These are phyloP conservation scores for Ciconia stormi DNA, from an alignment of 2,113 vertebrate species.

Conservation along the genomic window DNA sequence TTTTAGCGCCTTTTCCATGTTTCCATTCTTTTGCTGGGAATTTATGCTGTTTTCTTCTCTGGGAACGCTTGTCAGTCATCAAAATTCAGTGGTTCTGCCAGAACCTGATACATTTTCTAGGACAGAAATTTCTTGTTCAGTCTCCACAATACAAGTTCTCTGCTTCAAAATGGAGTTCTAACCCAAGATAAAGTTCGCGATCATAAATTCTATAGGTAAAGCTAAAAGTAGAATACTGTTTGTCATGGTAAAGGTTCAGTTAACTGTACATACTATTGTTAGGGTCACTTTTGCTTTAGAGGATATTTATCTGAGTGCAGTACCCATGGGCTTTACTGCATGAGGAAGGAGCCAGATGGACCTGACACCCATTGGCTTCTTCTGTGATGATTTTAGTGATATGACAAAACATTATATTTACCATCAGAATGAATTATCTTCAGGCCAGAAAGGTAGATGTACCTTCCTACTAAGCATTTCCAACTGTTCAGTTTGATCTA, in stretches of 20 bases:
- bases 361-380: background rate
- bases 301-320: background rate
- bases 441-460: background rate
- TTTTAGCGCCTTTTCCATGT: background rate
- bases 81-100: slow-evolving; percentile 2
- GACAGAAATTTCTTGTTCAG: background rate
- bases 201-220: background rate
- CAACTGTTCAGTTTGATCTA: background rate
- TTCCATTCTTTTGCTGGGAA: background rate
- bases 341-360: background rate
- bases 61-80: background rate
- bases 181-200: background rate
- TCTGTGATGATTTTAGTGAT: background rate
- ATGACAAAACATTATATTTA: background rate
- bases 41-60: background rate
- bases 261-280: background rate
- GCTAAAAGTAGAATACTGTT: background rate
- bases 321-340: background rate
- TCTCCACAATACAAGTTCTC: background rate
- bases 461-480: background rate
- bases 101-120: background rate
- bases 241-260: background rate
- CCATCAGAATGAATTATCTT: background rate
- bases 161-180: background rate
- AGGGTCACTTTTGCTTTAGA: background rate